phyloP scores from a whole-genome alignment of 2,888 invertebrate genomes.

The Troilus luridus region DNA sequence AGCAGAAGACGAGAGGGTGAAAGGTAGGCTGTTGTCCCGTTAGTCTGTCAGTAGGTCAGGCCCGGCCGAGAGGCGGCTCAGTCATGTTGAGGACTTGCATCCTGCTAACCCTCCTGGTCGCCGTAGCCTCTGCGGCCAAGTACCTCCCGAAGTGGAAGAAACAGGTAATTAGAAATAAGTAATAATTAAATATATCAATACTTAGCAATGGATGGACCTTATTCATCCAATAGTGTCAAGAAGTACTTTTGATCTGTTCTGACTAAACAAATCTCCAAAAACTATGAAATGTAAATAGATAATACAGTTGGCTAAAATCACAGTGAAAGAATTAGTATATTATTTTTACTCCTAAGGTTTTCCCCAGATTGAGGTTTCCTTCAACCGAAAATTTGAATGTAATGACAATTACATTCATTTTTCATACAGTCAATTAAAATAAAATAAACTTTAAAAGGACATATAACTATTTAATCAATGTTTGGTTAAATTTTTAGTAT shows the following conservation, averaged over 20 bases:
- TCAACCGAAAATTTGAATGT: too few species aligned
- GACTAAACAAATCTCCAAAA: not conserved
- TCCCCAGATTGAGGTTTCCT: too few species aligned
- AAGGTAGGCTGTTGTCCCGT: constrained; percentile 53
- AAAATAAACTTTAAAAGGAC: too few species aligned
- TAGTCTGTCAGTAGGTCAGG: constrained; percentile 61
- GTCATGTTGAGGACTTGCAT: constrained; percentile 51
- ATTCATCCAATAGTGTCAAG: not conserved
- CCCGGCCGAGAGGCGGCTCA: constrained; percentile 38
- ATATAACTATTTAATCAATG: too few species aligned
- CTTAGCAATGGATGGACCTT: not conserved
- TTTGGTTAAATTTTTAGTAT: too few species aligned
- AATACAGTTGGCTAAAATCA: too few species aligned
- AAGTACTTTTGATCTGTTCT: not conserved
- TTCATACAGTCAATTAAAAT: too few species aligned
- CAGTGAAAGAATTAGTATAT: too few species aligned
- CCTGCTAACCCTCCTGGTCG: constrained; percentile 61
- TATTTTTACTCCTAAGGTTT: too few species aligned
- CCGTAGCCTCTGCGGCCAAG: constrained; percentile 67
- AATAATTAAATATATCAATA: not conserved
- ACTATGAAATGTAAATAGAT: too few species aligned
- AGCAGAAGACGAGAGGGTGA: constrained; percentile 44
- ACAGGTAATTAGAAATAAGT: constrained; percentile 72
- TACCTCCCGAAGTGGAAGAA: constrained; percentile 87
- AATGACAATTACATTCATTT: too few species aligned